Conservation (phyloP, 2,888 invertebrate species). For the Dryocosmus kuriphilus region DNA sequence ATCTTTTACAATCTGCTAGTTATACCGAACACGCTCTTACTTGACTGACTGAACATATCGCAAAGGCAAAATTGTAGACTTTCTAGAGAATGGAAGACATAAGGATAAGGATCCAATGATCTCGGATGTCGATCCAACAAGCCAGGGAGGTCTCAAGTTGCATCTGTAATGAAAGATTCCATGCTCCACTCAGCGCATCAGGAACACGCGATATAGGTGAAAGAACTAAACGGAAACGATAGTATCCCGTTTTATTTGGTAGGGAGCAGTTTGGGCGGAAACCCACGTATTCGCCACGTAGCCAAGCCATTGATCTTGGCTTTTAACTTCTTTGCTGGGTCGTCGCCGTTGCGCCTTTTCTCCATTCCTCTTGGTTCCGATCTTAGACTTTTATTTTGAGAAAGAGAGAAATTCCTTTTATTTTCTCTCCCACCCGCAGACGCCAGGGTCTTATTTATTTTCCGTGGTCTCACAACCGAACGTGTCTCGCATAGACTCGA, state of each 20-base stretch:
- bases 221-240: slow-evolving; percentile 26
- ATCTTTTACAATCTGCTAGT: no score
- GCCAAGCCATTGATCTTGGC: slow-evolving; percentile 53
- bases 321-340: slow-evolving; percentile 52
- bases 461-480: slow-evolving; percentile 48
- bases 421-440: slow-evolving; percentile 45
- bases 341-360: slow-evolving; percentile 43
- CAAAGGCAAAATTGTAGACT: not conserved
- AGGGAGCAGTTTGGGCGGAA: slow-evolving; percentile 29
- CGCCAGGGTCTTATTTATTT: slow-evolving; percentile 49
- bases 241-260: slow-evolving; percentile 20
- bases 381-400: slow-evolving; percentile 37
- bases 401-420: slow-evolving; percentile 40
- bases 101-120: not conserved
- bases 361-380: slow-evolving; percentile 42
- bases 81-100: not conserved
- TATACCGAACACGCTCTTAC: no score
- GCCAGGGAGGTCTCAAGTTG: not conserved
- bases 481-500: slow-evolving; percentile 51
- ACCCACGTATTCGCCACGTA: slow-evolving; percentile 34
- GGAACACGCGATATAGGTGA: slow-evolving; percentile 7
- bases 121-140: slow-evolving; percentile 4
- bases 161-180: slow-evolving; percentile 28
- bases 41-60: no score
- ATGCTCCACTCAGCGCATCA: not conserved